phyloP scores from a whole-genome alignment of 2,113 vertebrate species.

The Podarcis raffonei region DNA sequence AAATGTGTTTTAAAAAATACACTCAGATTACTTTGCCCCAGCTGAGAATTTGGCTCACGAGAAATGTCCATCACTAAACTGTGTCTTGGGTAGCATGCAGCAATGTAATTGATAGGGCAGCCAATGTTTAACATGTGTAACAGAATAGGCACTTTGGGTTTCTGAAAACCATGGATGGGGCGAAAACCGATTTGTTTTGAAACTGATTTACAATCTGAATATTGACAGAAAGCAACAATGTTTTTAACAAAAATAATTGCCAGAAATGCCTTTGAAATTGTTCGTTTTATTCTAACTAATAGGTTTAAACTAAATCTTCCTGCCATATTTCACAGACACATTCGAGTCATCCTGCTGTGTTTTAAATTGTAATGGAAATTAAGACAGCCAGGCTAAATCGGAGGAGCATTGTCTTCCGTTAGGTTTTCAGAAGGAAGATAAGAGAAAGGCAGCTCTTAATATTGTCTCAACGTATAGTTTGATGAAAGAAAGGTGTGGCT shows the following conservation, averaged over 20 bases:
- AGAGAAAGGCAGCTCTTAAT: background rate
- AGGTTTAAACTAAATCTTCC: slow-evolving; percentile 4
- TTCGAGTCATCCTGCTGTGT: background rate
- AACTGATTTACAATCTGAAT: slow-evolving; percentile 3
- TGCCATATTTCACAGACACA: slow-evolving; percentile 12
- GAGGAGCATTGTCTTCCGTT: background rate
- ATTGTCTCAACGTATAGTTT: background rate
- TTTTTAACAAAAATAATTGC: slow-evolving; percentile 26
- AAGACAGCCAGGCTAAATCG: background rate
- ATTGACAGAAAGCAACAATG: slow-evolving; percentile 22
- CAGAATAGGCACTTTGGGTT: background rate
- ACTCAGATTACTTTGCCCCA: slow-evolving; percentile 20
- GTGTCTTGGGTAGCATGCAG: background rate
- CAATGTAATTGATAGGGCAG: background rate
- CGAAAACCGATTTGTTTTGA: background rate
- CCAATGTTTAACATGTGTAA: slow-evolving; percentile 8
- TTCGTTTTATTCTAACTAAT: background rate
- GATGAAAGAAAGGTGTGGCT: background rate
- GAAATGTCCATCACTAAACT: background rate
- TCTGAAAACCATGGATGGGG: background rate
- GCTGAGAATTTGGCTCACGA: slow-evolving; percentile 5
- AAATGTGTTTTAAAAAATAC: background rate
- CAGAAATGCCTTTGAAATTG: slow-evolving; percentile 14
- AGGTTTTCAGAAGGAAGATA: slow-evolving; percentile 13
- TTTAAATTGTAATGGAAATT: slow-evolving; percentile 32